Evolutionary conservation across 2,113 vertebrate species (phyloP), one percentile per base, ranked within the genome.

Genomic region (Telmatochromis brichardi): DNA sequence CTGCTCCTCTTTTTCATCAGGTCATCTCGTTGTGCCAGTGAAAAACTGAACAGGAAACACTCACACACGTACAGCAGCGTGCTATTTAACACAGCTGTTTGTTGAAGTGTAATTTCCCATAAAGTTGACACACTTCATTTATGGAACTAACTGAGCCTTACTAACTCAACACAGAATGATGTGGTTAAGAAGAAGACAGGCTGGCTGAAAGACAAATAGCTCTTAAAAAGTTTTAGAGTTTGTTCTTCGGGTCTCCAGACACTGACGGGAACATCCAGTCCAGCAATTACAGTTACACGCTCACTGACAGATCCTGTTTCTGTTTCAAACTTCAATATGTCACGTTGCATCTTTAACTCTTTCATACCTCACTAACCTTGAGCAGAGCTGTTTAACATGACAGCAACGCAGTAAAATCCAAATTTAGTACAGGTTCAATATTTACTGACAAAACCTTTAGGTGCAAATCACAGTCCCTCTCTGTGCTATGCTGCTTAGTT

Each of bases 81-180:
- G 26, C 26, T 1, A n/a, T 51, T 51, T 28, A 78, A 78, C 73
- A 50, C 15, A 19, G 23, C 73, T 51, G 15, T 31, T 28, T 50
- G 26, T 19, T 78, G 23, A 51, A 78, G 73, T 78, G 28, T 78
- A 51, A 78, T 33, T 78, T 78, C 45, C 40, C 73, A 78, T 51
- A n/a, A 31, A 33, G 17, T n/a, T 78, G 45, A 51, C 45, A 51
- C 73, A 78, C 73, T 78, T 78, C 45, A 78, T 78, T 78, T 51
- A 51, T 31, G 45, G 73, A 76, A 47, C 71, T 31, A 78, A 51
- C 45, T 31, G 6, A 51, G 15, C 45, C 45, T 78, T 50, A 19
- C 42, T 19, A 19, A 78, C 28, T 51, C 15, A 50, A 8, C 10
- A 78, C 45, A 78, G 15, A 51, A 31, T 31, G 17, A 33, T 51